Base-by-base conservation (phyloP, 1,140 invertebrate species). In the Microplitis demolitor region DNA sequence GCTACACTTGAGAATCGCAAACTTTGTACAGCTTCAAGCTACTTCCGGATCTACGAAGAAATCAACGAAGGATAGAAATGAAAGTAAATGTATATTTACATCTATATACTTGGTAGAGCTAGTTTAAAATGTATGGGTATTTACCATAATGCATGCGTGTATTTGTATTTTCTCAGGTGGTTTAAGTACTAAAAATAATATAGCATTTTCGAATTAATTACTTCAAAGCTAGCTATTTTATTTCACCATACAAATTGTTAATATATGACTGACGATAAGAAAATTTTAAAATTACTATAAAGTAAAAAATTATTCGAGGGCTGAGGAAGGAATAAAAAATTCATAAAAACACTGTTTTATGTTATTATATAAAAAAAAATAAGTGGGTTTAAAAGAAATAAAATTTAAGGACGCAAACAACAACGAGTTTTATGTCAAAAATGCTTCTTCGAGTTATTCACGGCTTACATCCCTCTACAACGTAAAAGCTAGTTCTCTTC, bases 401-500 rank as follows among this genome's bases (percentile, higher is more conserved):
- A 51, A 69, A 72, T 72, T 78, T 67, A 70, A 71, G 37, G 67
- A 14, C 33, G 50, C 24, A 31, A 66, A 64, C 39, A 50, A 51
- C 35, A 45, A 31, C 60, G 35, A 53, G 58, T 70, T 56, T 16
- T 1, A 45, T 11, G 14, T 11, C 16, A n/a, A 50, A 35, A 64
- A 64, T 64, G 37, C n/a, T 35, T 37, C 4, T 3, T 34, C 14
- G 11, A 62, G 13, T 58, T 58, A 31, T 24, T 64, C 39, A 8
- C 62, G 62, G 37, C 14, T 35, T 8, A 64, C 62, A 50, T 64
- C 37, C 24, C 5, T 45, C 8, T 45, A 64, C 8, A 34, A 54
- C 51, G 63, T 60, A 53, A 62, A 67, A 50, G 58, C 62, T 73
- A 53, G 66, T 62, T 56, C 61, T 63, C 69, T 75, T 66, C 69